Percentiles rank a stretch among this genome's conserved stretches.
phyloP scores from a whole-genome alignment of 2,888 invertebrate genomes.

The Apeira syringaria region DNA sequence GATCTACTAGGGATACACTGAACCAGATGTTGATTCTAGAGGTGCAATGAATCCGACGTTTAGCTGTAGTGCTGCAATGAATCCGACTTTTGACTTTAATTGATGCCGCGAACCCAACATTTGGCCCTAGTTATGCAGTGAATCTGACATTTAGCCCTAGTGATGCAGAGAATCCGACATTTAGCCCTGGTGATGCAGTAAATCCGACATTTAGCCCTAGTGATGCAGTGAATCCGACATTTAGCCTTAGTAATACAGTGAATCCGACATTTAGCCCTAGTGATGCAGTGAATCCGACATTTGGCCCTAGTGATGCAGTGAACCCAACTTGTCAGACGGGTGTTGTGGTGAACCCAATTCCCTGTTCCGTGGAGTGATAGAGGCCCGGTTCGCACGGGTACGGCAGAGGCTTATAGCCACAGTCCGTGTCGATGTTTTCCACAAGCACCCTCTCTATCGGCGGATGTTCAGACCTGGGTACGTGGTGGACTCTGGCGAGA shows the following conservation, averaged over 20 bases:
- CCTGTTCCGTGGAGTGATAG: not conserved
- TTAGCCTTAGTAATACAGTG: not conserved
- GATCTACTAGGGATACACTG: too few relatives aligned
- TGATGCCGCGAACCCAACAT: too few relatives aligned
- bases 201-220: not conserved
- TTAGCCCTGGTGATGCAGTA: not conserved
- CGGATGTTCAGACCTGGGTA: constrained; percentile 36
- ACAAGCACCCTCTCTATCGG: constrained; percentile 31
- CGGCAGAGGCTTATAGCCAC: not conserved
- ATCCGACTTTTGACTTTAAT: too few relatives aligned
- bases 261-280: not conserved
- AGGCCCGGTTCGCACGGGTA: not conserved
- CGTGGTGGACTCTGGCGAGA: constrained; percentile 35
- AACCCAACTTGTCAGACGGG: not conserved
- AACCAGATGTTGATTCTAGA: not conserved
- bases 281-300: not conserved
- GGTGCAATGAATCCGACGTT: too few relatives aligned
- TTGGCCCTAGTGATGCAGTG: not conserved
- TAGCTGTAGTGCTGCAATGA: too few relatives aligned
- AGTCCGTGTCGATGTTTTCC: constrained; percentile 34
- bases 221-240: not conserved
- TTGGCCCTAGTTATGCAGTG: too few relatives aligned
- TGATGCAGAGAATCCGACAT: not conserved
- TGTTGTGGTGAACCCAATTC: not conserved
- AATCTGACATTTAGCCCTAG: too few relatives aligned